Evolutionary conservation across 2,113 vertebrate species (phyloP), one percentile per base, ranked within the genome.

Genomic region (Erinaceus europaeus): DNA sequence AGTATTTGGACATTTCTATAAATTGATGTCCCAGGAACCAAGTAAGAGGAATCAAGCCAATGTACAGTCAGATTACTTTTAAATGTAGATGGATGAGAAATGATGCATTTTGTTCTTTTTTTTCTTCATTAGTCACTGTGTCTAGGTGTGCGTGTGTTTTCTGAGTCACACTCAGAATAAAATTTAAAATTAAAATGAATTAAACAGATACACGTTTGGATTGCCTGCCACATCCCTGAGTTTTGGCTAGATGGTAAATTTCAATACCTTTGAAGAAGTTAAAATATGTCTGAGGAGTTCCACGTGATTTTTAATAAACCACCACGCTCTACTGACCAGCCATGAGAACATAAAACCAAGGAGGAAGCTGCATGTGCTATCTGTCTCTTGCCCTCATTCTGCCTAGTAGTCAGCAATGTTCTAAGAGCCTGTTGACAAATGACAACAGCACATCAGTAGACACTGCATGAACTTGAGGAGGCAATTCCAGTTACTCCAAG

Each of bases 341-440:
- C 79, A 76, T 42, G 59, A 82, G 93, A 94, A 67, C 23, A 65
- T 64, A 46, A 91, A 84, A 90, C 52, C 53, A 23, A 68, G 71
- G 78, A 68, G 71, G 78, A 93, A 93, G 61, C 67, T 25, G 2
- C 9, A 53, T 34, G 9, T 29, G 82, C 6, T 32, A 48, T 9
- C 67, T 82, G 42, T 90, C 29, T 76, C 25, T 59, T 73, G 34
- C 38, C 61, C 93, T 93, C 84, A 93, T 82, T 89, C 86, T 20
- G 34, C 34, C 55, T 85, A 86, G 42, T n/a, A 46, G 81, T 92
- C 57, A 32, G 14, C 89, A 83, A 79, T 84, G 64, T 71, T 68
- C 20, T 71, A 78, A 75, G 89, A 89, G 84, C 89, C 94, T 59
- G 61, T 88, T 88, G 90, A 87, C 85, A 91, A 80, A 40, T 21